These are phyloP conservation scores for Coregonus sp. DNA, from an alignment of 2,797 vertebrate genomes.

Conservation along the genomic window DNA sequence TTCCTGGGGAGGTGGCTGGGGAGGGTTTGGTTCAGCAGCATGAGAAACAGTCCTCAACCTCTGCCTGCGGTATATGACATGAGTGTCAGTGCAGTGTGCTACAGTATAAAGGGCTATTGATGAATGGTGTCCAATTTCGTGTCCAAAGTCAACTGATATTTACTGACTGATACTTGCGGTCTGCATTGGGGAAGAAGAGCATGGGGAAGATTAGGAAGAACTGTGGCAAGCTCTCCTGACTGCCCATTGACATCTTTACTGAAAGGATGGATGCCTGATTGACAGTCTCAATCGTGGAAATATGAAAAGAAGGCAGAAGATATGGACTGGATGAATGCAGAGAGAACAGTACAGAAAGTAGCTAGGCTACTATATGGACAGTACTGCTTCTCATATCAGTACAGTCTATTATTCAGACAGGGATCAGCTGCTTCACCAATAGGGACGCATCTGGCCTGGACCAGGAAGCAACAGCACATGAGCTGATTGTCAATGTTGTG, in stretches of 20 bases:
- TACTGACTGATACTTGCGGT: no score
- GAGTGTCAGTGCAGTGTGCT: not conserved
- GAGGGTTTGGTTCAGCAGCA: not conserved
- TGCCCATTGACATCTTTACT: no score
- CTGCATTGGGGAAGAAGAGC: no score
- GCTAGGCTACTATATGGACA: conserved; percentile 61
- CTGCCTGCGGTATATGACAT: no score
- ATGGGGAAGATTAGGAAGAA: no score
- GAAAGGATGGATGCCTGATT: no score
- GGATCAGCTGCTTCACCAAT: conserved; percentile 25
- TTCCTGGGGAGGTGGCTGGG: not conserved
- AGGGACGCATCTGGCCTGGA: conserved; percentile 13
- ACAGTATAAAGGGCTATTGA: not conserved
- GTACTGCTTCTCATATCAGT: conserved; percentile 44
- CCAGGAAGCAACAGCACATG: conserved; percentile 10
- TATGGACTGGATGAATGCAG: conserved; percentile 43
- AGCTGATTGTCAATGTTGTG: conserved; percentile 45
- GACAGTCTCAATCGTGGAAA: conserved; percentile 49
- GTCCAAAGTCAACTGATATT: no score
- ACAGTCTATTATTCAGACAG: conserved; percentile 60
- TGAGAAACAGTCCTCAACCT: not conserved
- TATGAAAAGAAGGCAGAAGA: not conserved
- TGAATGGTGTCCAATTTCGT: no score
- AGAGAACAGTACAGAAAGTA: not conserved
- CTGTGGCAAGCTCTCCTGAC: no score